Evolutionary conservation across 2,113 vertebrate species (phyloP).

Genomic region (Sphyrna mokarran): DNA sequence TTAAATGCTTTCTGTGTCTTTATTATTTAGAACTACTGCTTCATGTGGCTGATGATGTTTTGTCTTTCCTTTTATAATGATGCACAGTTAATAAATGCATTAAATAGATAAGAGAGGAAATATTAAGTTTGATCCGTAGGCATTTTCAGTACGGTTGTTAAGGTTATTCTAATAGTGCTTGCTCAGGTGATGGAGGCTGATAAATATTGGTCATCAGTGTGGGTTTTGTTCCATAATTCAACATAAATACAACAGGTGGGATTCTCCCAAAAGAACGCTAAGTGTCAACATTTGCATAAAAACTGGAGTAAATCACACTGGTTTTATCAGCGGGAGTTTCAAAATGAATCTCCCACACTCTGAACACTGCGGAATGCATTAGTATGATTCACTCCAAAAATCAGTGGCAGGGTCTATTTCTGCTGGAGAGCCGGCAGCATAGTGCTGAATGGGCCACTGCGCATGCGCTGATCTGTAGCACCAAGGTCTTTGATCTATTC

Average conservation of each 20-base stretch:
- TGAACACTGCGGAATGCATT: too few species aligned
- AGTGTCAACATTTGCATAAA: too few species aligned
- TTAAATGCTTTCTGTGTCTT: background rate
- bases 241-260: background rate
- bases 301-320: too few species aligned
- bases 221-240: background rate
- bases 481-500: too few species aligned
- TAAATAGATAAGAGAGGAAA: background rate
- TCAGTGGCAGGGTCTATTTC: too few species aligned
- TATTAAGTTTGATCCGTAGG: background rate
- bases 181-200: background rate
- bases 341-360: too few species aligned
- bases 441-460: too few species aligned
- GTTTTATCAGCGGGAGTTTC: too few species aligned
- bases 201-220: background rate
- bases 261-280: too few species aligned
- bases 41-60: background rate
- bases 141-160: background rate
- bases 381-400: too few species aligned
- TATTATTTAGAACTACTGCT: background rate
- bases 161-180: background rate
- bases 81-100: background rate
- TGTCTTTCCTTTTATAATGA: background rate
- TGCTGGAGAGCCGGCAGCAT: too few species aligned
- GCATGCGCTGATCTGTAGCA: too few species aligned